Percentiles rank a stretch among this genome's conserved stretches.
These are phyloP conservation scores for Trachelus tabidus DNA, from an alignment of 2,888 invertebrate species.

Conservation along the genomic window DNA sequence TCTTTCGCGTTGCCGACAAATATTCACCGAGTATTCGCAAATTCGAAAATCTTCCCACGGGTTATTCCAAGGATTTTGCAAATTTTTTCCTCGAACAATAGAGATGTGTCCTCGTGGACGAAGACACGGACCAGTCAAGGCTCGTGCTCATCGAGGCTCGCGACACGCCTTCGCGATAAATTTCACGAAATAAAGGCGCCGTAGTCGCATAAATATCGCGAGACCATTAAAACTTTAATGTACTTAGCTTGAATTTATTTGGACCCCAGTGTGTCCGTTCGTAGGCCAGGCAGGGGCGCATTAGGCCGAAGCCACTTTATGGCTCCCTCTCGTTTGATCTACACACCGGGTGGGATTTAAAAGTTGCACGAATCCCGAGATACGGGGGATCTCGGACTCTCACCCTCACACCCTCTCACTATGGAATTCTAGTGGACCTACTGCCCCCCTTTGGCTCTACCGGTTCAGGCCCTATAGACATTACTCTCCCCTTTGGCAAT, in stretches of 20 bases:
- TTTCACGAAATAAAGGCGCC: slow-evolving; percentile 29
- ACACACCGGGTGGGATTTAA: not conserved
- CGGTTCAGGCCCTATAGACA: too few relatives aligned
- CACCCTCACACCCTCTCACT: not conserved
- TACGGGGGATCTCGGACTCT: not conserved
- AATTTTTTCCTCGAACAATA: not conserved
- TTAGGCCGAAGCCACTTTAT: slow-evolving; percentile 5
- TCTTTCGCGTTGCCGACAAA: not conserved
- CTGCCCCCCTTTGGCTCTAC: not conserved
- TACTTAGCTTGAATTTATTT: slow-evolving; percentile 43
- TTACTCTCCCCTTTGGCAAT: not conserved
- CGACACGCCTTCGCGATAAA: slow-evolving; percentile 37
- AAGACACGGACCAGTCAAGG: not conserved
- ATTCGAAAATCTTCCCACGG: not conserved
- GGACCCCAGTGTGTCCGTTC: slow-evolving; percentile 27
- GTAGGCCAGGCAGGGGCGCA: not conserved
- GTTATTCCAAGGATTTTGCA: not conserved
- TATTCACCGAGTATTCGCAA: not conserved
- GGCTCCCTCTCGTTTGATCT: slow-evolving; percentile 1
- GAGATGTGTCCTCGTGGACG: not conserved
- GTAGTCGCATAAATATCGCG: slow-evolving; percentile 37
- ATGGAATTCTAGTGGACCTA: not conserved
- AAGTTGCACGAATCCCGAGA: slow-evolving; percentile 4
- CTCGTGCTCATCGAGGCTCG: slow-evolving; percentile 2
- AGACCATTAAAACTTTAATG: slow-evolving; percentile 50